phyloP scores from a whole-genome alignment of 2,113 vertebrate genomes.

The Rynchops niger region DNA sequence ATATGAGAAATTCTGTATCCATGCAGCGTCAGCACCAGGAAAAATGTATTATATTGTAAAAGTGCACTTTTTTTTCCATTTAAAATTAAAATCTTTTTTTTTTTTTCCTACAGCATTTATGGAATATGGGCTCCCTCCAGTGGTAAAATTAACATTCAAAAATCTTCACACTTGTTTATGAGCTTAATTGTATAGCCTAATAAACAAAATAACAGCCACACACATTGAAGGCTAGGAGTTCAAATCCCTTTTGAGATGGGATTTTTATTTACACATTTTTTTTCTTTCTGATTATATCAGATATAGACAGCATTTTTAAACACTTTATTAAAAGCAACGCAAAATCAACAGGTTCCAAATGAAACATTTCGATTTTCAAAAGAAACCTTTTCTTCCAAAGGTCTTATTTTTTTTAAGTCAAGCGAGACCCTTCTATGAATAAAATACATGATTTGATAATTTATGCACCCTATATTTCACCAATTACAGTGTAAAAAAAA shows the following conservation, averaged over 20 bases:
- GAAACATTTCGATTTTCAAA: not conserved
- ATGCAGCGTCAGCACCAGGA: not conserved
- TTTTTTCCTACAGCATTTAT: not conserved
- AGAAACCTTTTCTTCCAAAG: not conserved
- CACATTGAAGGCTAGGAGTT: not conserved
- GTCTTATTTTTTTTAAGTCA: not conserved
- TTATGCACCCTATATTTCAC: not conserved
- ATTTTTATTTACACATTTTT: not conserved
- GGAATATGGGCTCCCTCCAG: constrained; percentile 79
- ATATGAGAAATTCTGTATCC: not conserved
- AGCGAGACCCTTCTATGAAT: not conserved
- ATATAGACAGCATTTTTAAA: not conserved
- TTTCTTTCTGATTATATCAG: not conserved
- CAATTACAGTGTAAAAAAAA: not conserved
- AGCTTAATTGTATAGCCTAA: not conserved
- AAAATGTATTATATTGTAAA: not conserved
- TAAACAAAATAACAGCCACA: not conserved
- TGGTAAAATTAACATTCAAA: constrained; percentile 67
- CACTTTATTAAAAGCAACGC: not conserved
- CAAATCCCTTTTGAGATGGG: not conserved
- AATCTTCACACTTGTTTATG: not conserved
- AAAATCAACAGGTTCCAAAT: not conserved
- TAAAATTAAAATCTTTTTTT: not conserved
- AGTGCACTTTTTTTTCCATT: not conserved
- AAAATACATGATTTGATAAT: not conserved